Evolutionary conservation across 64 coral and sea anemone species (phyloP), one percentile per base, ranked within the genome.

Genomic region (Montipora capricornis): DNA sequence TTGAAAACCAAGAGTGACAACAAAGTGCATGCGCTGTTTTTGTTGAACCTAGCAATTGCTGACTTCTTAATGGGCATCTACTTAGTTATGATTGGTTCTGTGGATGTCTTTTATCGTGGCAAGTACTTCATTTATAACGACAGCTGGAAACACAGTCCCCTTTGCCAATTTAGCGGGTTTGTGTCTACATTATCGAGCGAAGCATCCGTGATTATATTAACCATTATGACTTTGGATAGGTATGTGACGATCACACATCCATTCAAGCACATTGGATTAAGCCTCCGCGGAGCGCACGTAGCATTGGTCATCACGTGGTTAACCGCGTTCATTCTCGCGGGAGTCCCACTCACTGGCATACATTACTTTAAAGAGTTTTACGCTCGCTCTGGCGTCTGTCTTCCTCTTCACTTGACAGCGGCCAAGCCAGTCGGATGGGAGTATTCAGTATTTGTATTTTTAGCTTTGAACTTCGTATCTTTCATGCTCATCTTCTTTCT

Each of bases 11-110:
- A 95, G 74, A 95, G 92, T 45, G 96, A 97, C 8, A 97, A 84
- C 89, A 97, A 87, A 49, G 90, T 94, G 37, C 96, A 97, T 52
- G 94, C 96, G 7, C 47, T 97, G 50, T 88, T 97, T 61, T 51
- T 97, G 48, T 80, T 94, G 20, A 97, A 91, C 58, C 84, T 97
- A 84, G 96, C 96, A 8, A 71, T 95, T 10, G 92, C 96, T 6
- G 96, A 97, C 52, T 97, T 97, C 26, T 53, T 97, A 7, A 96
- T 97, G 95, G 95, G 95, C 6, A 37, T 97, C 2, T 97, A 97
- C 20, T 66, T 97, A 14, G 88, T 92, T 5, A 69, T 94, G 52
- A 97, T 97, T 20, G 95, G 82, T 11, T 91, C 81, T n/a, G 95
- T 97, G 2, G 95, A 97, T 47, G 74, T 73, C 3, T 94, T 83